These are phyloP conservation scores for Eupithecia inturbata DNA, from an alignment of 2,888 invertebrate species.

Conservation along the genomic window DNA sequence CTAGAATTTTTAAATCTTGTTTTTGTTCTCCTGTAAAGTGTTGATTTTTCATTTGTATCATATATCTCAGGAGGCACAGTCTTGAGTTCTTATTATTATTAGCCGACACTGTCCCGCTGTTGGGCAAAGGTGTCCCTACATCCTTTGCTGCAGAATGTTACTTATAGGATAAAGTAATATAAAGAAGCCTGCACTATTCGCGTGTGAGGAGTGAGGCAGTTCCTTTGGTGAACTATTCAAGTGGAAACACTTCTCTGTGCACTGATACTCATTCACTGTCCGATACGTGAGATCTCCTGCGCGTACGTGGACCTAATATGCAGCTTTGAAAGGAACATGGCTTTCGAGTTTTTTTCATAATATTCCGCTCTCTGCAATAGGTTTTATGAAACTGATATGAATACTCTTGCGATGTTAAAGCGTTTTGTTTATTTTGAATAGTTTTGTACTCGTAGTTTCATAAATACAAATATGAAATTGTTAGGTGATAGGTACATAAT, in stretches of 20 bases:
- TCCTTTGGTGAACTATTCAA: slow-evolving; percentile 44
- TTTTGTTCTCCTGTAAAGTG: no score
- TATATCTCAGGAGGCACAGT: no score
- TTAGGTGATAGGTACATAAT: background rate
- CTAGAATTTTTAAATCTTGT: no score
- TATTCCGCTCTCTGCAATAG: slow-evolving; percentile 10
- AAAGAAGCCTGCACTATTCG: slow-evolving; percentile 12
- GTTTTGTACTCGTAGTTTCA: background rate
- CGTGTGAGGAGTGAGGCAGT: slow-evolving; percentile 11
- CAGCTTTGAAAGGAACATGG: slow-evolving; percentile 21
- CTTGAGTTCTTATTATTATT: no score
- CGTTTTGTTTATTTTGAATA: background rate
- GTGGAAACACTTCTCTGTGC: slow-evolving; percentile 45
- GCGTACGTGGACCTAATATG: slow-evolving; percentile 13
- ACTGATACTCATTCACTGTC: slow-evolving; percentile 47
- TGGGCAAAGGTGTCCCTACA: background rate
- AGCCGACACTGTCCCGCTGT: background rate
- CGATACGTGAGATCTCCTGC: no score
- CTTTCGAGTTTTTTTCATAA: slow-evolving; percentile 17
- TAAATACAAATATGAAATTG: background rate
- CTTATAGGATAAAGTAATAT: background rate
- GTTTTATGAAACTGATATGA: slow-evolving; percentile 12
- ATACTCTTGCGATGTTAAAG: background rate
- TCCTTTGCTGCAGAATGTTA: background rate
- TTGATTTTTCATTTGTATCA: no score